These are phyloP conservation scores for Chrysochloris asiatica DNA, from an alignment of 2,113 vertebrate genomes.

Conservation along the genomic window DNA sequence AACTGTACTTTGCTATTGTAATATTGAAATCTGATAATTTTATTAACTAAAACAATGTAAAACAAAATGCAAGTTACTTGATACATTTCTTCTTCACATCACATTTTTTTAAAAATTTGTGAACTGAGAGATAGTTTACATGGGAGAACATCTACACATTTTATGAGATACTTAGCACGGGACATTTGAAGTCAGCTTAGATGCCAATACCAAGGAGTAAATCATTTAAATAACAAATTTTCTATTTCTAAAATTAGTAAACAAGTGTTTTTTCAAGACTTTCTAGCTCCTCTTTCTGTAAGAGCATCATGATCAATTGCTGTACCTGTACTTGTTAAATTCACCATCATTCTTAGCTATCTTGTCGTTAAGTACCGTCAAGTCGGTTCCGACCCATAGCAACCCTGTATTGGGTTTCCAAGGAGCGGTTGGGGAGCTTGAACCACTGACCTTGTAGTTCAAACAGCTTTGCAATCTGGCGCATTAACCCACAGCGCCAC, in stretches of 20 bases:
- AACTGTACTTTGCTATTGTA: background rate
- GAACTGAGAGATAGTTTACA: too few species aligned
- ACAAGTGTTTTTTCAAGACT: background rate
- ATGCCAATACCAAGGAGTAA: background rate
- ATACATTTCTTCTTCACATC: background rate
- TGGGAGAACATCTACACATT: too few species aligned
- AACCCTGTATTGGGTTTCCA: too few species aligned
- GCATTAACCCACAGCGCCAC: too few species aligned
- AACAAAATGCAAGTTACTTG: background rate
- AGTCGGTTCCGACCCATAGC: too few species aligned
- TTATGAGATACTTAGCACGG: background rate
- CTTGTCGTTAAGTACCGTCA: too few species aligned
- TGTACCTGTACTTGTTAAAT: background rate
- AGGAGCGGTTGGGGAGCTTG: too few species aligned
- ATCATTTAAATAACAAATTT: background rate
- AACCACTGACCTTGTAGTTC: too few species aligned
- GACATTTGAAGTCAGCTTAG: background rate
- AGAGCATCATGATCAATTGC: background rate
- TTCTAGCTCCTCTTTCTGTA: background rate
- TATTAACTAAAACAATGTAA: too few species aligned
- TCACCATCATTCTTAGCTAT: background rate
- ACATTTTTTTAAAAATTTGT: too few species aligned
- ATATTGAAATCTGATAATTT: conserved; percentile 15
- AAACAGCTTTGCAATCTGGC: too few species aligned
- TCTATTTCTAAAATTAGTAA: conserved; percentile 10